Conservation (phyloP, 2,113 vertebrate species). For the Podarcis muralis region DNA sequence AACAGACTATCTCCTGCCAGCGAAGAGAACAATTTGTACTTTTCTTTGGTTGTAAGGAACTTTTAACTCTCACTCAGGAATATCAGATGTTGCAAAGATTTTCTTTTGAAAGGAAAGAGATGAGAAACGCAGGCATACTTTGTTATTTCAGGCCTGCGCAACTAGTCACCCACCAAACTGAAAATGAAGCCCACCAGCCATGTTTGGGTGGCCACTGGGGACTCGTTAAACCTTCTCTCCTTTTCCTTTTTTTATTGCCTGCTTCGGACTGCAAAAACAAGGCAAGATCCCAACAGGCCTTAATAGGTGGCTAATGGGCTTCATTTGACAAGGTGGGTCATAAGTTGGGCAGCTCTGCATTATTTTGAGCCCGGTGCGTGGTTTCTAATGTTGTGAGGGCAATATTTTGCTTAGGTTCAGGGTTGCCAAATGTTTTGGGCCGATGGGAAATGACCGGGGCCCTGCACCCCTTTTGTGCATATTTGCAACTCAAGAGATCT, state of each 20-base stretch:
- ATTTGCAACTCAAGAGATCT: neutral
- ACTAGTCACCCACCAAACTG: neutral
- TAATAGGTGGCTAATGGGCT: neutral
- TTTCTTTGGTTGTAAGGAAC: neutral
- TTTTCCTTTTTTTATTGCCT: neutral
- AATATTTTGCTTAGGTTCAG: neutral
- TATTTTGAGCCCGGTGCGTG: rapidly evolving
- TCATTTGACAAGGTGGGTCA: neutral
- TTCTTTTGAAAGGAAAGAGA: neutral
- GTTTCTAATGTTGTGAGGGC: neutral
- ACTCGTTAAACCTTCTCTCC: neutral
- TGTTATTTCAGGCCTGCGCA: neutral
- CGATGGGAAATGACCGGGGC: no score
- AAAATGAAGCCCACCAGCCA: neutral
- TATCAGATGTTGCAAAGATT: neutral
- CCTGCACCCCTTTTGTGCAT: no score
- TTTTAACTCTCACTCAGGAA: neutral
- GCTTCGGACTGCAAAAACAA: neutral
- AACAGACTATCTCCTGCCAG: neutral
- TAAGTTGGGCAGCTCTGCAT: neutral
- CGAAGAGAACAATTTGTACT: neutral
- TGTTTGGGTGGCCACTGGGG: neutral
- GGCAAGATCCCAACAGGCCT: neutral
- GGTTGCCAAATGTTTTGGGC: neutral
- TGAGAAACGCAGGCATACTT: neutral